Evolutionary conservation across 2,888 invertebrate species (phyloP), one percentile per base, ranked within the genome.

Genomic region (Parnassius smintheus): DNA sequence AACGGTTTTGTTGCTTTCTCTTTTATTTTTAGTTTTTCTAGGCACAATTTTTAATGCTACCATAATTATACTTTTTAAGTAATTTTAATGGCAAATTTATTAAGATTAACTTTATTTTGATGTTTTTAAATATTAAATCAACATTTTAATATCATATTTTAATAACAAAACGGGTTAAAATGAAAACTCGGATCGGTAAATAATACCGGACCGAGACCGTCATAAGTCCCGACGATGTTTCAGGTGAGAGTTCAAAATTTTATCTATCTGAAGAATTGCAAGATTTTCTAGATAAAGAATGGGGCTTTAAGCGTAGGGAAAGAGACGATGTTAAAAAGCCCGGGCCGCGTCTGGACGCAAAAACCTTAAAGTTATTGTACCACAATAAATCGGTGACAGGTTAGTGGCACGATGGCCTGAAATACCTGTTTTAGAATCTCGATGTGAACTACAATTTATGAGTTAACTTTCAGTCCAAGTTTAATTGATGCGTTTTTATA

Each of bases 311-410:
- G 75, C 94, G 98, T 75, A 95, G 96, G 74, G 98, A 98, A 92
- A 93, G 98, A 76, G 93, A 97, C 70, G 98, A 98, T 88, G 98
- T 98, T 58, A 98, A 98, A 91, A 98, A 98, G 90, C 98, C 98
- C n/a, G 98, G 98, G 64, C 98, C 98, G 57, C 94, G 94, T 65
- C 95, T 95, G 86, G 94, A 95, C 77, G 93, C 94, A 63, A 95
- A 95, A 88, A 94, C 85, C 62, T 82, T 90, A 88, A 91, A 87
- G 84, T 82, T 86, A 80, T 84, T 88, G 75, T 85, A 86, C 88
- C 81, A 83, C 84, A 90, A 89, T 88, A 89, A 85, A 75, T 83
- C 90, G 72, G 91, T 88, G 90, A 85, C 91, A 91, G 91, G 91
- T 91, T 90, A 91, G 91, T 91, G 89, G 89, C 90, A 89, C 88